Base-by-base conservation (phyloP, 2,797 vertebrate genomes). In the Morus bassanus region DNA sequence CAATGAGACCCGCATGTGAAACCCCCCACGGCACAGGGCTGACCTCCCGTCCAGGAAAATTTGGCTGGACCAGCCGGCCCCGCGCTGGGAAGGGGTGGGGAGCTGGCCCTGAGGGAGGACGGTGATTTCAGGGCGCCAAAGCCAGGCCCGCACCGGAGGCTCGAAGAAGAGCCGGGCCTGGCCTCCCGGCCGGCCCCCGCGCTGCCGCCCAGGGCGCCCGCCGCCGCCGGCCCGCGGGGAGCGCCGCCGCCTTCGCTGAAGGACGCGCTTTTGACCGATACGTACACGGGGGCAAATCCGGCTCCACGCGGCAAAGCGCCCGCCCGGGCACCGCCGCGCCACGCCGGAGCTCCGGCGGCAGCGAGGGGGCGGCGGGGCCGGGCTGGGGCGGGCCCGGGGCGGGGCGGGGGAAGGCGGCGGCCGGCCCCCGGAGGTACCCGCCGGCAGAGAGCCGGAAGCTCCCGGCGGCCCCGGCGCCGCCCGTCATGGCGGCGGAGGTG, bases 381-480 rank as follows among this genome's bases (percentile, higher is more conserved):
- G 12, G 1, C 2, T 1, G 16, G 8, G 5, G 2, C 8, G 6
- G 27, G 6, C 1, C 1, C 8, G 1, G 24, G n/a, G n/a, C n/a
- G n/a, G n/a, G n/a, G n/a, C 12, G 3, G 3, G 4, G 1, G 6
- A 11, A 17, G 10, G 16, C 18, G 1, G 8, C 0, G 9, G 6
- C 5, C 27, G 10, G 10, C 5, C 5, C 11, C 31, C 30, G 27
- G 27, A 43, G 7, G 11, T 3, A 8, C 14, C 25, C 6, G 5
- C 15, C 14, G 5, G 45, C 8, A 17, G n/a, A 30, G 39, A 30
- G 35, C 18, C 87, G 91, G 93, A 86, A 95, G 28, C 11, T 80
- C 87, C 92, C 89, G 37, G n/a, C 77, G 64, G 61, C 7, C 68
- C 13, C 11, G 10, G 81, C 80, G 48, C 28, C 19, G 39, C 33